Base-by-base conservation (phyloP, 1,140 invertebrate species). In the Xylocopa sonorina region DNA sequence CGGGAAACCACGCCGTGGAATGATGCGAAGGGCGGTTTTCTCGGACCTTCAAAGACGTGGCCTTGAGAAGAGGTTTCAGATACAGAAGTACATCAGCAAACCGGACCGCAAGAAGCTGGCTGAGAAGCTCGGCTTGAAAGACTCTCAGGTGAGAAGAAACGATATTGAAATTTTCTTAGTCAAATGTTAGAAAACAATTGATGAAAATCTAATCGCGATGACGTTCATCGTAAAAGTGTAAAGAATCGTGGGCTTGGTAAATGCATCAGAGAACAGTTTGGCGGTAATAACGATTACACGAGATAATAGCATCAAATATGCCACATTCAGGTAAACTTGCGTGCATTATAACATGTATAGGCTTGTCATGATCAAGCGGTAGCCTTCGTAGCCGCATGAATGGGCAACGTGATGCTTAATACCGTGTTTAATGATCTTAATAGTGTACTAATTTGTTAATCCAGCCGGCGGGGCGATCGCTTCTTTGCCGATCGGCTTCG, bases 1-100 rank as follows among this genome's bases (percentile, higher is more conserved):
- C 90, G 97, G 97, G 48, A 97, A 97, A 90, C 97, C 97, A 0
- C 94, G 98, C 5, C 93, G 98, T 14, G 98, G 98, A 0, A 99
- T 99, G 98, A 97, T 99, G 96, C 93, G 98, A 41, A 93, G 98
- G 87, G 97, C 97, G 6, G 97, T 98, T 41, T 98, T 97, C 88
- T 98, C 97, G 63, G 98, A 99, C 89, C 95, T 98, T 0, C 98
- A 99, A 89, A 93, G 98, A 66, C 98, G 98, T 85, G 98, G 98
- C 0, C 93, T 99, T 66, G 98, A 99, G 93, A 97, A 98, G 84
- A 93, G 98, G 86, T 99, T 99, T 92, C 97, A 98, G 91, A 95
- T 98, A n/a, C 98, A 99, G 92, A 99, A 99, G 92, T 99, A 99
- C 92, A 99, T 99, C 88, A 98, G 97, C 76, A 99, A 99, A 92